phyloP scores from a whole-genome alignment of 2,797 vertebrate species.

The Sardinella longiceps region DNA sequence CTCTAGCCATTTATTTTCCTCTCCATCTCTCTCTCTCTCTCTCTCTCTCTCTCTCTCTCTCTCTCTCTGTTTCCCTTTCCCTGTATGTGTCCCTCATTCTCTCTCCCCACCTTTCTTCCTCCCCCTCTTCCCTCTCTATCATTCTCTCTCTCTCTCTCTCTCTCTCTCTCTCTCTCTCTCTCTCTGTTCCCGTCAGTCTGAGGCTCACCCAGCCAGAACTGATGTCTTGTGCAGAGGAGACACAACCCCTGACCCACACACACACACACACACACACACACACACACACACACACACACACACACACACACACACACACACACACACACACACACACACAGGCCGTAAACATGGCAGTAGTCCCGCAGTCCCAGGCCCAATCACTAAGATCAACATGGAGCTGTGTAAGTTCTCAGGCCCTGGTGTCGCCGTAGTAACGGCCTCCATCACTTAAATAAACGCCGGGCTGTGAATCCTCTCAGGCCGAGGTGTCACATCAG shows the following conservation, averaged over 20 bases:
- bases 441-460: conserved; percentile 50
- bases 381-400: conserved; percentile 48
- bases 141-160: not conserved
- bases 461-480: conserved; percentile 50
- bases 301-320: not conserved
- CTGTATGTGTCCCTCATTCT: not conserved
- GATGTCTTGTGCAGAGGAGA: not conserved
- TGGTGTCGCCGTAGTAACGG: conserved; percentile 32
- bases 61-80: no score
- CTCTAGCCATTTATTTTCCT: no score
- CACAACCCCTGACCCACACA: not conserved
- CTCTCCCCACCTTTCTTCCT: not conserved
- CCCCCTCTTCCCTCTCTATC: not conserved
- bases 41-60: no score
- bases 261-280: not conserved
- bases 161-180: not conserved
- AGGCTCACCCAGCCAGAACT: not conserved
- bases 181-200: not conserved
- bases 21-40: not conserved
- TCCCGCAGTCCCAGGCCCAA: conserved; percentile 2
- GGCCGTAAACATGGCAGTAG: no score
- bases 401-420: conserved; percentile 55
- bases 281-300: not conserved
- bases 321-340: no score
- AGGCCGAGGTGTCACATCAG: conserved; percentile 40